phyloP scores from a whole-genome alignment of 53 echinoderm and acorn worm genomes.

The Glandiceps talaboti region DNA sequence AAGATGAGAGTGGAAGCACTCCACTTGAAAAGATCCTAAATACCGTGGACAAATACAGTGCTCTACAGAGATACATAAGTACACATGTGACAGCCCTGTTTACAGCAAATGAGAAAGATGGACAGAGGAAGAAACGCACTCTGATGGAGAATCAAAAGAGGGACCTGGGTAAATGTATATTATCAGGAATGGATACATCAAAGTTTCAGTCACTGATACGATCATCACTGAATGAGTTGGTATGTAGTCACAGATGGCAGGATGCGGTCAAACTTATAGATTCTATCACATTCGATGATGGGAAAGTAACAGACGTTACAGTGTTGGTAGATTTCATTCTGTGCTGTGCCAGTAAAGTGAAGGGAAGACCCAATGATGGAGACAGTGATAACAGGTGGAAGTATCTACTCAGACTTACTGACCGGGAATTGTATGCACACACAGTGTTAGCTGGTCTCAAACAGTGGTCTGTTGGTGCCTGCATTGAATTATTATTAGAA shows the following conservation, averaged over 20 bases:
- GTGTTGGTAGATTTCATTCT: constrained; percentile 67
- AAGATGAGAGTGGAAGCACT: too few relatives aligned
- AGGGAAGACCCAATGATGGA: neutral
- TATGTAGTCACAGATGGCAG: constrained; percentile 46
- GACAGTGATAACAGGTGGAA: constrained; percentile 13
- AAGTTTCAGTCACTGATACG: constrained; percentile 40
- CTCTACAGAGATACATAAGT: constrained; percentile 40
- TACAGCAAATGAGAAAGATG: neutral
- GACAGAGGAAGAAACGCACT: too few relatives aligned
- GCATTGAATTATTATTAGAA: constrained; percentile 56
- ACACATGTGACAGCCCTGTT: constrained; percentile 11
- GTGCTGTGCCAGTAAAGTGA: constrained; percentile 69
- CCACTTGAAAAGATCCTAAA: constrained; percentile 23
- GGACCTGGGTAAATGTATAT: neutral
- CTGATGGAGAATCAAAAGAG: neutral
- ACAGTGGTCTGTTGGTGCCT: constrained; percentile 43
- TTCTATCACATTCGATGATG: constrained; percentile 9
- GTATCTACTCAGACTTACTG: constrained; percentile 32
- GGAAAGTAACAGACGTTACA: neutral
- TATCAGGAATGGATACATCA: neutral
- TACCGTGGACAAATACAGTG: constrained; percentile 40
- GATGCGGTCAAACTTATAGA: constrained; percentile 47
- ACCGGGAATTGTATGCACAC: constrained; percentile 36
- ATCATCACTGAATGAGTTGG: constrained; percentile 42
- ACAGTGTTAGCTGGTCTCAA: constrained; percentile 47